phyloP scores from a whole-genome alignment of 2,113 vertebrate genomes.

The Onychostoma macrolepis region DNA sequence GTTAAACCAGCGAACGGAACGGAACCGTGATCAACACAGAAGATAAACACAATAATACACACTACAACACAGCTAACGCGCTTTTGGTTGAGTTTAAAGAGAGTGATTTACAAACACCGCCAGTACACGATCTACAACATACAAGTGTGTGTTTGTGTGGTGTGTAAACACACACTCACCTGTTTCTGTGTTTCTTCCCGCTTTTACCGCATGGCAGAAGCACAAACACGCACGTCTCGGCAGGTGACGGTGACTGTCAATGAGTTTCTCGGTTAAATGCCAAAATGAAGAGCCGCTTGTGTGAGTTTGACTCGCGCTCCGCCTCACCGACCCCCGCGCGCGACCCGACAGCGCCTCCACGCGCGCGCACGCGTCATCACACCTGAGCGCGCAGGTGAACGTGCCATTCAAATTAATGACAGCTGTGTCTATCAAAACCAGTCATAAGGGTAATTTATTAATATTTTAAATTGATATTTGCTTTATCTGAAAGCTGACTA shows the following conservation, averaged over 20 bases:
- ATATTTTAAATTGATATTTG: too few species aligned
- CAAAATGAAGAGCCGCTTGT: background rate
- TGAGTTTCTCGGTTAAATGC: conserved; percentile 26
- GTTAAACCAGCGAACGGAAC: conserved; percentile 14
- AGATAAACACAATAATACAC: background rate
- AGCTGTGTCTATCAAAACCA: background rate
- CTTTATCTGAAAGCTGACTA: too few species aligned
- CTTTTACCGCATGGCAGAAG: conserved; percentile 24
- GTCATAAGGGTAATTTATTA: too few species aligned
- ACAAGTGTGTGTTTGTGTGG: background rate
- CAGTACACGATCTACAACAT: too few species aligned
- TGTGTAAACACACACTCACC: conserved; percentile 7
- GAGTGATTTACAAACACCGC: background rate
- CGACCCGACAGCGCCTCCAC: conserved; percentile 10
- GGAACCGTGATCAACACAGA: background rate
- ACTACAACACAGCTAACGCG: background rate
- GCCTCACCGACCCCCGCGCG: background rate
- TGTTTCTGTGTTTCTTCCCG: background rate
- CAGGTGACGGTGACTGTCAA: background rate
- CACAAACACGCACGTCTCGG: conserved; percentile 2
- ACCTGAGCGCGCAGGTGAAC: conserved; percentile 37
- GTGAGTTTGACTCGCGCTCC: conserved; percentile 23
- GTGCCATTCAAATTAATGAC: background rate
- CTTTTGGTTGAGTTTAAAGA: background rate
- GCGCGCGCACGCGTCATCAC: conserved; percentile 6